Conservation (phyloP, 2,888 invertebrate species). For the Scelioninae gen. 1 region DNA sequence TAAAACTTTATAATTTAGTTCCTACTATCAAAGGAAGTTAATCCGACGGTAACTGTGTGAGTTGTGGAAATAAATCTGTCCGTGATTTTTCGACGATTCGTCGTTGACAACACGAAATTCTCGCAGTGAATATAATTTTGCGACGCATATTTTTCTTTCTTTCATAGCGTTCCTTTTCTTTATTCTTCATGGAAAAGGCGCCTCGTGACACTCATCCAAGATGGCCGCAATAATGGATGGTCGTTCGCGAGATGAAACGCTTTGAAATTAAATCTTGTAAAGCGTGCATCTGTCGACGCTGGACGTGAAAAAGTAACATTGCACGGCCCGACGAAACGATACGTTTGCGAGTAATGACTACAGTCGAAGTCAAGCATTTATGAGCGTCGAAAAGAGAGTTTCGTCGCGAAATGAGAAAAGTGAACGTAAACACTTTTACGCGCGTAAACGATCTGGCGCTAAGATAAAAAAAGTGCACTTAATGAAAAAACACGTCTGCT, state of each 20-base stretch:
- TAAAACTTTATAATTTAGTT: constrained; percentile 67
- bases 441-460: constrained; percentile 41
- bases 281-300: constrained; percentile 56
- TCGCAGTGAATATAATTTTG: constrained; percentile 11
- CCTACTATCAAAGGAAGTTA: constrained; percentile 60
- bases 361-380: constrained; percentile 63
- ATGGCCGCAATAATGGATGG: constrained; percentile 50
- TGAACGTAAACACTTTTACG: constrained; percentile 59
- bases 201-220: constrained; percentile 32
- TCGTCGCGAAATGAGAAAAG: constrained; percentile 59
- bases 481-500: constrained; percentile 50
- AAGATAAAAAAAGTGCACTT: constrained; percentile 60
- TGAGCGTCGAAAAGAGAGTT: constrained; percentile 54
- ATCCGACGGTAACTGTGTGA: constrained; percentile 46
- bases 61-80: constrained; percentile 31
- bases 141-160: constrained; percentile 1
- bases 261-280: constrained; percentile 66
- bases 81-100: constrained; percentile 21
- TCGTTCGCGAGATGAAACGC: constrained; percentile 37
- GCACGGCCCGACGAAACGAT: constrained; percentile 50
- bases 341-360: constrained; percentile 57
- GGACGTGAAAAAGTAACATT: constrained; percentile 54
- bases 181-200: background rate
- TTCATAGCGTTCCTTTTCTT: constrained; percentile 15
- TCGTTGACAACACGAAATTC: constrained; percentile 1